A percentile compares a stretch with the other conserved stretches of the same genome.
Evolutionary conservation across 2,888 invertebrate species (phyloP).

Genomic region (Harpagoxenus sublaevis): DNA sequence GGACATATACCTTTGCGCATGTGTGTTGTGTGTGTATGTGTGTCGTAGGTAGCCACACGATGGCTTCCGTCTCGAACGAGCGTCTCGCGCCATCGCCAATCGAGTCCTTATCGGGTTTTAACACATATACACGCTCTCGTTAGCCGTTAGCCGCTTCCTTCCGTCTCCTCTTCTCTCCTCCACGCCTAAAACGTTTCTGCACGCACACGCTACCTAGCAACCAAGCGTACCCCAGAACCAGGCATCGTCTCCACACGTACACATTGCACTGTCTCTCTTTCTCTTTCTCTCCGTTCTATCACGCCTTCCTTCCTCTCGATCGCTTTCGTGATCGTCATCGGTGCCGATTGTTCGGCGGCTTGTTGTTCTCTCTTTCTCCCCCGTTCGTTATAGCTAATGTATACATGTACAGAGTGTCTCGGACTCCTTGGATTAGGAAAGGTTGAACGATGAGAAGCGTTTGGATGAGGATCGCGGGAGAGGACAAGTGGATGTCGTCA

Average conservation of each 20-base stretch:
- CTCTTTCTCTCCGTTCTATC: slow-evolving; percentile 31
- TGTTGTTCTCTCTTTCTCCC: not conserved
- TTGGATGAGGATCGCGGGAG: slow-evolving; percentile 24
- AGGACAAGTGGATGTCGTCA: not conserved
- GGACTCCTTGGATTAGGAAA: slow-evolving; percentile 4
- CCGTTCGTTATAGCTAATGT: not conserved
- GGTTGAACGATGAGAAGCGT: slow-evolving; percentile 34
- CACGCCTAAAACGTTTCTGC: slow-evolving; percentile 43
- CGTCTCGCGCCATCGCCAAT: slow-evolving; percentile 67
- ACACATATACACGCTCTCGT: slow-evolving; percentile 59
- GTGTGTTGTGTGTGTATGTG: not conserved
- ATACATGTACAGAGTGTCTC: slow-evolving; percentile 35
- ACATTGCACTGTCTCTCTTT: slow-evolving; percentile 26
- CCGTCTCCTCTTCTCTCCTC: slow-evolving; percentile 33
- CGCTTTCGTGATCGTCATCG: slow-evolving; percentile 38
- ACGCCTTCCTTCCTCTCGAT: slow-evolving; percentile 36
- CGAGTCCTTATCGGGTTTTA: slow-evolving; percentile 69
- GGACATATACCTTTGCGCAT: slow-evolving; percentile 10
- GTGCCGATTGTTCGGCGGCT: slow-evolving; percentile 25
- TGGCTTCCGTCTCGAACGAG: slow-evolving; percentile 62
- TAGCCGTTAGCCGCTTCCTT: slow-evolving; percentile 47
- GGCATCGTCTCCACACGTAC: slow-evolving; percentile 41
- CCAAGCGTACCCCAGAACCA: slow-evolving; percentile 46
- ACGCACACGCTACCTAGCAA: slow-evolving; percentile 59
- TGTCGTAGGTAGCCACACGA: slow-evolving; percentile 35